Evolutionary conservation across 2,888 invertebrate species (phyloP).

Genomic region (Acleris emargana): DNA sequence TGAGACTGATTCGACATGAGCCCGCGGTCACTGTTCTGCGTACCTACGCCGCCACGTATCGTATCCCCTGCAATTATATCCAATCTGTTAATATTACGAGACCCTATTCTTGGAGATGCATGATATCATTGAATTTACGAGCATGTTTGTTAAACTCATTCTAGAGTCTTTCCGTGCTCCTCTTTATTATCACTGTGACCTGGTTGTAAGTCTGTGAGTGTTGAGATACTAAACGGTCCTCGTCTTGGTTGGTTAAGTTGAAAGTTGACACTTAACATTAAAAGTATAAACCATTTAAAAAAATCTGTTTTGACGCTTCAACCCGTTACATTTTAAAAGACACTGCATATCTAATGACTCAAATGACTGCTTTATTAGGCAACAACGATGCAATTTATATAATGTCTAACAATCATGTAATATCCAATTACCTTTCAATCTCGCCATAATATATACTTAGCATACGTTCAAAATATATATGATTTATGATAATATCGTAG

Average conservation of each 20-base stretch:
- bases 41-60: constrained; percentile 49
- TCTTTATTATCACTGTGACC: constrained; percentile 16
- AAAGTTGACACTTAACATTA: too few relatives aligned
- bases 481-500: constrained; percentile 29
- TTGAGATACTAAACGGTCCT: neutral
- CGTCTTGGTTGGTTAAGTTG: neutral
- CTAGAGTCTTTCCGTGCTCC: constrained; percentile 17
- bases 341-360: too few relatives aligned
- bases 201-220: neutral
- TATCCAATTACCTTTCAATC: constrained; percentile 16
- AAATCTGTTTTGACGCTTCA: neutral
- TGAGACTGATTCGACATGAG: constrained; percentile 73
- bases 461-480: constrained; percentile 10
- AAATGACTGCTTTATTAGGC: too few relatives aligned
- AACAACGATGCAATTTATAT: too few relatives aligned
- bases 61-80: constrained; percentile 35
- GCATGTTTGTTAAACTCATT: constrained; percentile 29
- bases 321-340: neutral
- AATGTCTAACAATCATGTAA: constrained; percentile 10
- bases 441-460: constrained; percentile 1
- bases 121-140: constrained; percentile 36
- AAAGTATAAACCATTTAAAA: neutral
- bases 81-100: constrained; percentile 36
- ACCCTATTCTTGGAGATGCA: constrained; percentile 36
- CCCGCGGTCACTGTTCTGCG: constrained; percentile 80